Evolutionary conservation across 2,113 vertebrate genomes (phyloP).

Genomic region (Pseudorhombus dupliciocellatus): DNA sequence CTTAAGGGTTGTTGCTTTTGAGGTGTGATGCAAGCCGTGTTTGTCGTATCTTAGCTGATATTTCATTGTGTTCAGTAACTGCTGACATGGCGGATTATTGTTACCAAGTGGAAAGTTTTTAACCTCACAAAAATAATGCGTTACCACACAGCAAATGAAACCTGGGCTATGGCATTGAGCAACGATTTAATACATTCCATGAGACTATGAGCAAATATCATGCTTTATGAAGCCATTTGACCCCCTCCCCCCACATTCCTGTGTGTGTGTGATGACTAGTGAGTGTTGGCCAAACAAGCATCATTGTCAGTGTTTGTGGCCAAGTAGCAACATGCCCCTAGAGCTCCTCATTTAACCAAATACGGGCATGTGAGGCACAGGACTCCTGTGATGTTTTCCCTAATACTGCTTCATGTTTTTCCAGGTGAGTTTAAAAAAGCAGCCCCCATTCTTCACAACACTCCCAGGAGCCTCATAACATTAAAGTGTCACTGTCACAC

Average conservation of each 20-base stretch:
- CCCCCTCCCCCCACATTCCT: slow-evolving; percentile 43
- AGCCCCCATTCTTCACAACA: slow-evolving; percentile 14
- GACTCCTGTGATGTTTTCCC: background rate
- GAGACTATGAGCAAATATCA: background rate
- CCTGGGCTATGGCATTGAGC: background rate
- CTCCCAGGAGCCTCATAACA: slow-evolving; percentile 2
- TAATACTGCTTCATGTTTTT: slow-evolving; percentile 10
- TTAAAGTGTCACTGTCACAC: background rate
- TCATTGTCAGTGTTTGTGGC: slow-evolving; percentile 43
- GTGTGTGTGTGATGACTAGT: slow-evolving; percentile 26
- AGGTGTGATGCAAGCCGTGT: background rate
- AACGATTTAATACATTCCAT: slow-evolving; percentile 8
- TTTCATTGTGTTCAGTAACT: background rate
- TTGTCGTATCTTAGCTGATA: background rate
- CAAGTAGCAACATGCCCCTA: slow-evolving; percentile 58
- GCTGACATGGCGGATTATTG: background rate
- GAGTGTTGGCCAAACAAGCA: slow-evolving; percentile 35
- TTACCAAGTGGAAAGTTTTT: background rate
- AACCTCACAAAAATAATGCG: background rate
- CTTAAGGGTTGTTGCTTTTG: background rate
- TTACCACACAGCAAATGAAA: background rate
- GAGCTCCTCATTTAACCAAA: slow-evolving; percentile 34
- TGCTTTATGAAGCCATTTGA: slow-evolving; percentile 6
- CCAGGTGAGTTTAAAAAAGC: slow-evolving; percentile 12
- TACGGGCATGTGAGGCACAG: slow-evolving; percentile 26